Base-by-base conservation (phyloP, 2,888 invertebrate genomes). In the Mythimna pallens region DNA sequence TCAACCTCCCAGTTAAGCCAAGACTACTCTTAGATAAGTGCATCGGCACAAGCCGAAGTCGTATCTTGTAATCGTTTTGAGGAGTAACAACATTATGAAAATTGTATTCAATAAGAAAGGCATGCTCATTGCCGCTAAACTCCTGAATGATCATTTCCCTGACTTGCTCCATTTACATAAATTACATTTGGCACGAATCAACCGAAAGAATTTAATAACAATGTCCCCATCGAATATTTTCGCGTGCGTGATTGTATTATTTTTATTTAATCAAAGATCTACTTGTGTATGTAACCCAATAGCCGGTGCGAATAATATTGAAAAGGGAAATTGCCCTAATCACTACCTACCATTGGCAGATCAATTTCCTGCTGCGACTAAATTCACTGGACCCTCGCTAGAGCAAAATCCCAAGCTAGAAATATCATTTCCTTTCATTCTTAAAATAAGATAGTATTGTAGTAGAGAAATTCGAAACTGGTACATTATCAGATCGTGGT, bases 401-500 rank as follows among this genome's bases (percentile, higher is more conserved):
- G 20, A 14, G 22, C 6, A 6, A 20, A 43, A 25, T 63, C 10
- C 30, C 6, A 30, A 22, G 9, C 30, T 10, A 14, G 47, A 22
- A 36, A 70, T 50, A 43, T 7, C 7, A 65, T 47, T 47, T n/a
- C 14, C 25, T n/a, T 20, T 34, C 4, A 47, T 57, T 63, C 9
- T 47, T 73, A 3, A 61, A 66, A 78, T 65, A 77, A 30, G 54
- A 30, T 66, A 12, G 3, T 63, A n/a, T 25, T 65, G 17, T 40
- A 36, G 36, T 30, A n/a, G 12, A 50, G 50, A 40, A 58, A 58
- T 61, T 55, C 61, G 40, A 74, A 74, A 73, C 65, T 34, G 61
- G 54, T 57, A 61, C 68, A 68, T 30, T 69, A 81, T 83, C 76
- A 64, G 80, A 84, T 82, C 72, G 73, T 80, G 72, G 77, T 76